Conservation (phyloP, 2,797 vertebrate genomes). For the Chloroceryle amazona region DNA sequence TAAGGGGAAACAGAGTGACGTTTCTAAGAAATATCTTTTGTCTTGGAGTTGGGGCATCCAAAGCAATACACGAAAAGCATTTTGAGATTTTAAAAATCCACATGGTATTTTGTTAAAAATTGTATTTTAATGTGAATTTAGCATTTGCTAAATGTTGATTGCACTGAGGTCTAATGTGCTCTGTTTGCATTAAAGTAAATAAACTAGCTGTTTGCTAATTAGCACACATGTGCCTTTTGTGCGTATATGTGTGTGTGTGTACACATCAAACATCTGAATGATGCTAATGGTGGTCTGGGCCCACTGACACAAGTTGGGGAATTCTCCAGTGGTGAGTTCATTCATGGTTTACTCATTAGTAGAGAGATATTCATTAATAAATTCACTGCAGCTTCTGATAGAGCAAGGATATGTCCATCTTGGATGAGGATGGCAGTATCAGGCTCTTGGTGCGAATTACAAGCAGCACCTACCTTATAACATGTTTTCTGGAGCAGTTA, state of each 20-base stretch:
- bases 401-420: neutral
- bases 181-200: neutral
- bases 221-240: accelerated
- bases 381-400: neutral
- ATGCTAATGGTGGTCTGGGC: neutral
- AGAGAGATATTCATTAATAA: neutral
- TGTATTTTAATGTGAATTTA: neutral
- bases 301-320: neutral
- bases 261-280: neutral
- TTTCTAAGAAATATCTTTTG: conserved; percentile 43
- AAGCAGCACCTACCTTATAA: neutral
- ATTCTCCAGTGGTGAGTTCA: neutral
- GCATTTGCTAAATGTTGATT: neutral
- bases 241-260: accelerated
- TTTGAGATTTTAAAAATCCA: neutral
- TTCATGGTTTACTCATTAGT: neutral
- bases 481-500: neutral
- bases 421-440: neutral
- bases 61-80: neutral
- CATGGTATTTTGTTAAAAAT: neutral
- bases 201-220: neutral
- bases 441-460: neutral
- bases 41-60: conserved; percentile 7
- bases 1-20: neutral
- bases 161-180: neutral